phyloP scores from a whole-genome alignment of 2,888 invertebrate genomes.

The Prenolepis imparis region DNA sequence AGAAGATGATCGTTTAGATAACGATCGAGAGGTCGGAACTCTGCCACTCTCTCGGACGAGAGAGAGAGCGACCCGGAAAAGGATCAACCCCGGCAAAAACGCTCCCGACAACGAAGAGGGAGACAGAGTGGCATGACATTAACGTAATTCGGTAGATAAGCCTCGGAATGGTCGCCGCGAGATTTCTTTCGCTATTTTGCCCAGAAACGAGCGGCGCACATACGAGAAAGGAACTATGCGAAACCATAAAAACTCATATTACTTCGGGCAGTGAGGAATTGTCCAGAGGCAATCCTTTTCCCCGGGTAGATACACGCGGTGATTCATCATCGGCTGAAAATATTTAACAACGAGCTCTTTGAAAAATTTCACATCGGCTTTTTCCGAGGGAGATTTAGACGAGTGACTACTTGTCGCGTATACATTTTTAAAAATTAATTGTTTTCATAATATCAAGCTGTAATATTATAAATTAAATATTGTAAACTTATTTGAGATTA shows the following conservation, averaged over 20 bases:
- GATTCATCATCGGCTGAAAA: constrained; percentile 38
- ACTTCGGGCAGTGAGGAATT: constrained; percentile 36
- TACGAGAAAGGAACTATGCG: constrained; percentile 27
- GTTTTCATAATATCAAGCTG: neutral
- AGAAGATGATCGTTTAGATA: constrained; percentile 75
- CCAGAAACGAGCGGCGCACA: constrained; percentile 17
- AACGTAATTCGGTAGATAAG: constrained; percentile 61
- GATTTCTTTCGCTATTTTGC: constrained; percentile 35
- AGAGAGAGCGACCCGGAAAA: constrained; percentile 17
- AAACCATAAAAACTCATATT: constrained; percentile 45
- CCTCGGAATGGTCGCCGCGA: constrained; percentile 52
- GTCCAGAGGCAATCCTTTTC: constrained; percentile 21
- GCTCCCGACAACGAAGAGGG: constrained; percentile 30
- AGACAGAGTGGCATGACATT: constrained; percentile 53
- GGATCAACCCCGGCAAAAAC: constrained; percentile 44
- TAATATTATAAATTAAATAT: neutral
- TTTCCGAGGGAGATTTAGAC: neutral
- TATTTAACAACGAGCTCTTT: constrained; percentile 6
- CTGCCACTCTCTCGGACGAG: constrained; percentile 42
- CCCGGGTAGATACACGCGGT: neutral
- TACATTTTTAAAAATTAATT: neutral
- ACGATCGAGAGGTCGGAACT: constrained; percentile 68
- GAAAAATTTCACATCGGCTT: neutral
- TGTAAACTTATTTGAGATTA: neutral
- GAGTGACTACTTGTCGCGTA: neutral